These are phyloP conservation scores for Notechis scutatus DNA, from an alignment of 2,113 vertebrate species.

Conservation along the genomic window DNA sequence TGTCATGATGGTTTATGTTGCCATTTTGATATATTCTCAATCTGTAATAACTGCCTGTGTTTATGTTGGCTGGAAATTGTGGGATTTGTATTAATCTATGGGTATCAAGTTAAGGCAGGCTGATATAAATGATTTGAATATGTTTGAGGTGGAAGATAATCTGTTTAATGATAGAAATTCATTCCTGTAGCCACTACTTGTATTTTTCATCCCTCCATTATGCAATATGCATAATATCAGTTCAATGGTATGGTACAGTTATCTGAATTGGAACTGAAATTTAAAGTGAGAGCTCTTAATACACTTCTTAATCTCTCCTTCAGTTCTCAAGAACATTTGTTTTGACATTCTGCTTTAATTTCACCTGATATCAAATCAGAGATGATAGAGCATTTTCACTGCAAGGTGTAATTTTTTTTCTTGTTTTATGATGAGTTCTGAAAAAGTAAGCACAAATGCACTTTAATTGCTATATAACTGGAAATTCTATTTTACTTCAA, in stretches of 20 bases:
- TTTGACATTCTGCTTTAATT: constrained; percentile 52
- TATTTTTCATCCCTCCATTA: neutral
- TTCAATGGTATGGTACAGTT: constrained; percentile 1
- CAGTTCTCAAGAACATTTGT: constrained; percentile 40
- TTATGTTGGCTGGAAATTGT: neutral
- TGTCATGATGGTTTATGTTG: neutral
- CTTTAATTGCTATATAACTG: constrained; percentile 48
- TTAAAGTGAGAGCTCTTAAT: constrained; percentile 33
- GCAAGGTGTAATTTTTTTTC: constrained; percentile 46
- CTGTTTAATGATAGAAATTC: neutral
- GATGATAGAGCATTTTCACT: constrained; percentile 39
- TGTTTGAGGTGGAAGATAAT: no score
- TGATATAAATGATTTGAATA: neutral
- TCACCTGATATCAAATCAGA: constrained; percentile 39
- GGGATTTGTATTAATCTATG: neutral
- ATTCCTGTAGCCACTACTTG: constrained; percentile 10
- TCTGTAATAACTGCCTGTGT: neutral
- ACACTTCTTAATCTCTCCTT: constrained; percentile 47
- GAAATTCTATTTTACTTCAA: constrained; percentile 47
- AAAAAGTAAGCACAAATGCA: constrained; percentile 37
- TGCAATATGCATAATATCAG: constrained; percentile 2
- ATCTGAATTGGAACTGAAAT: constrained; percentile 34
- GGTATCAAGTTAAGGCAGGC: neutral
- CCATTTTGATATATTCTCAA: neutral
- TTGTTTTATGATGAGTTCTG: constrained; percentile 30